These are phyloP conservation scores for Pardosa pseudoannulata DNA, from an alignment of 2,888 invertebrate genomes.

Conservation along the genomic window DNA sequence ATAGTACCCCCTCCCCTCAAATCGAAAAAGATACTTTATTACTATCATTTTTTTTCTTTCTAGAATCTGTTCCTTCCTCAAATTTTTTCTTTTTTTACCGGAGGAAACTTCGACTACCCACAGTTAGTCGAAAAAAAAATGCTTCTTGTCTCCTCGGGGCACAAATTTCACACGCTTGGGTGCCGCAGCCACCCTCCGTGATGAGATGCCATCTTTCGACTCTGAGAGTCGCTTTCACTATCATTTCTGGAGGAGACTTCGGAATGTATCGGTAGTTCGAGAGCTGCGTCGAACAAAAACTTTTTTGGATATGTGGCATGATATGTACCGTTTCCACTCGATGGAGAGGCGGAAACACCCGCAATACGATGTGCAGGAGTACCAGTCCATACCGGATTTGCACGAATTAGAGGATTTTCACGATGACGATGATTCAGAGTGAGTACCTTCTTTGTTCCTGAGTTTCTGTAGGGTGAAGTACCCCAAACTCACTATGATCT, in stretches of 20 bases:
- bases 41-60: background rate
- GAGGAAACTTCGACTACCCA: background rate
- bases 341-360: conserved; percentile 51
- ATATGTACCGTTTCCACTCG: conserved; percentile 53
- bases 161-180: conserved; percentile 56
- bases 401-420: conserved; percentile 32
- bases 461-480: too few relatives aligned
- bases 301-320: conserved; percentile 27
- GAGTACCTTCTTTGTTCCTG: too few relatives aligned
- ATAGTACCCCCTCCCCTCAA: background rate
- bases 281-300: background rate
- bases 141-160: conserved; percentile 48
- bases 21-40: background rate
- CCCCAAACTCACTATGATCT: too few relatives aligned
- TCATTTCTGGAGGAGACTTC: background rate
- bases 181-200: conserved; percentile 41
- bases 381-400: conserved; percentile 65
- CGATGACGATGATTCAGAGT: conserved; percentile 22
- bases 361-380: background rate
- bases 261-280: background rate
- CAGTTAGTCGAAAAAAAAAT: conserved; percentile 26
- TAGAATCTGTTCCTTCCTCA: background rate
- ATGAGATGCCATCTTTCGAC: conserved; percentile 13
- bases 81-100: background rate
- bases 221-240: conserved; percentile 23